Base-by-base conservation (phyloP, 35 echinoderm and acorn worm genomes). In the Holothuria glaberrima region DNA sequence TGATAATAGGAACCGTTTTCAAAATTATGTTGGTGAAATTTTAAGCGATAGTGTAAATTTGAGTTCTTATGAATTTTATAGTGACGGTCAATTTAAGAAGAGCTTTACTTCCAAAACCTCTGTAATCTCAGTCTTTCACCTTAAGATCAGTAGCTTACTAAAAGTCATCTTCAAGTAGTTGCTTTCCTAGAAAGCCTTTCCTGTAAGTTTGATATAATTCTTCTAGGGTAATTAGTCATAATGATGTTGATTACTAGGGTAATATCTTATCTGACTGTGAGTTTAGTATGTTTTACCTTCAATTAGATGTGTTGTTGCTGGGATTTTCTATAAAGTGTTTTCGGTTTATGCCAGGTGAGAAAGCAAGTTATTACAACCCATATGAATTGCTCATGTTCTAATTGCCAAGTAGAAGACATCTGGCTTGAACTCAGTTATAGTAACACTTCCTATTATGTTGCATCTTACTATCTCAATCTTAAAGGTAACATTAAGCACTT, bases 361-460 rank as follows among this genome's bases (percentile, higher is more conserved):
- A n/a, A n/a, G n/a, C n/a, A n/a, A n/a, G n/a, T n/a, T n/a, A n/a
- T n/a, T n/a, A n/a, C n/a, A n/a, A n/a, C n/a, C n/a, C n/a, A n/a
- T n/a, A n/a, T n/a, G n/a, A n/a, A n/a, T n/a, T n/a, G n/a, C n/a
- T n/a, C n/a, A n/a, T n/a, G n/a, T n/a, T n/a, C n/a, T n/a, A n/a
- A n/a, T n/a, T n/a, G n/a, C n/a, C n/a, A n/a, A n/a, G n/a, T n/a
- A n/a, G n/a, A n/a, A n/a, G n/a, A n/a, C n/a, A n/a, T n/a, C n/a
- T n/a, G n/a, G n/a, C n/a, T n/a, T n/a, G n/a, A n/a, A n/a, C n/a
- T n/a, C n/a, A n/a, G n/a, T n/a, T n/a, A n/a, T n/a, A n/a, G n/a
- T n/a, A n/a, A n/a, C n/a, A n/a, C n/a, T n/a, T n/a, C 68, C 68
- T 72, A 9, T 7, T 72, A 27, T 72, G 68, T 32, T 72, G 68